A percentile compares a stretch with the other conserved stretches of the same genome.
Evolutionary conservation across 2,888 invertebrate species (phyloP).

Genomic region (Drosophila kanekoi): DNA sequence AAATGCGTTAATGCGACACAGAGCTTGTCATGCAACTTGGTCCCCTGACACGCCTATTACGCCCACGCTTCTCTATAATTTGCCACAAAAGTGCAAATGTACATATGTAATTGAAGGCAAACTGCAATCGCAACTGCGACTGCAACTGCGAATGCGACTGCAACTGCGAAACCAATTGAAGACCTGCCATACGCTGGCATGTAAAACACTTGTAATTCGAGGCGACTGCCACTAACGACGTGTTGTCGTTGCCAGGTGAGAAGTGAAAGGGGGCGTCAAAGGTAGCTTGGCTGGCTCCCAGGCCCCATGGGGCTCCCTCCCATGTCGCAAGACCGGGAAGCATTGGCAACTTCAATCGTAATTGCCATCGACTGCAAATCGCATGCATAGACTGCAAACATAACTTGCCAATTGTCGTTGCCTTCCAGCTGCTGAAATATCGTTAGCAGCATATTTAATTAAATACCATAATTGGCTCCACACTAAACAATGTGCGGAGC

Average conservation of each 20-base stretch:
- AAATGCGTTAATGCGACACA: slow-evolving; percentile 66
- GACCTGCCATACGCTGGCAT: slow-evolving; percentile 62
- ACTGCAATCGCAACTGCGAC: slow-evolving; percentile 31
- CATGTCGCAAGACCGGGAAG: slow-evolving; percentile 67
- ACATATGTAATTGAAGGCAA: slow-evolving; percentile 30
- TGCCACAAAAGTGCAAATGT: slow-evolving; percentile 50
- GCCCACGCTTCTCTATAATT: slow-evolving; percentile 47
- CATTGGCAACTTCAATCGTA: slow-evolving; percentile 41
- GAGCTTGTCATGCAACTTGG: slow-evolving; percentile 54
- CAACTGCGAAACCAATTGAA: slow-evolving; percentile 60
- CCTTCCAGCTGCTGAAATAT: slow-evolving; percentile 19
- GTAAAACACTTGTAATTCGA: slow-evolving; percentile 76
- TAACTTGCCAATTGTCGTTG: slow-evolving; percentile 47
- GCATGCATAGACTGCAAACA: slow-evolving; percentile 56
- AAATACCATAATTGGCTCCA: slow-evolving; percentile 59
- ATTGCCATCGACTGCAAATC: slow-evolving; percentile 46
- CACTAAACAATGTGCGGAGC: slow-evolving; percentile 43
- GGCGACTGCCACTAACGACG: slow-evolving; percentile 65
- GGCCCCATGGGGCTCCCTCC: slow-evolving; percentile 17
- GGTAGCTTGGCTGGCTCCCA: slow-evolving; percentile 35
- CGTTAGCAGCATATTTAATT: slow-evolving; percentile 58
- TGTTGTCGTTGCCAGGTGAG: slow-evolving; percentile 38
- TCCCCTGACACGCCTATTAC: slow-evolving; percentile 30
- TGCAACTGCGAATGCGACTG: slow-evolving; percentile 31
- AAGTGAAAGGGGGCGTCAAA: slow-evolving; percentile 20